Percentiles rank a stretch among this genome's conserved stretches.
Evolutionary conservation across 1,140 invertebrate species (phyloP).

Genomic region (Drosophila hydei): DNA sequence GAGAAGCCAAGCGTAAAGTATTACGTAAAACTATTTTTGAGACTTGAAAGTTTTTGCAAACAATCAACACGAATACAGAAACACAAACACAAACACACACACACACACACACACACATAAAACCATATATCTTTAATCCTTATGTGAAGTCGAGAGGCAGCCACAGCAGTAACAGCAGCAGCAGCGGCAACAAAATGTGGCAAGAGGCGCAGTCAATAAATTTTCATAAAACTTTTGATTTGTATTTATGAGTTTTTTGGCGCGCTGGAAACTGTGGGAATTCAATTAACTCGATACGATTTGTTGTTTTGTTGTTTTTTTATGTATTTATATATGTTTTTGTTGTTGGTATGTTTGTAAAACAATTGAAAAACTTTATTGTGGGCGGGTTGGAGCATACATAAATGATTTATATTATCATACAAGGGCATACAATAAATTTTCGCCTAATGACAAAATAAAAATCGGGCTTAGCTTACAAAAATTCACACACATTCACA

Average conservation of each 20-base stretch:
- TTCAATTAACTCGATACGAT: conserved; percentile 67
- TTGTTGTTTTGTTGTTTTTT: conserved; percentile 33
- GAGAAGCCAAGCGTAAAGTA: conserved; percentile 31
- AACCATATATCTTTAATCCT: conserved; percentile 19
- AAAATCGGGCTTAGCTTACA: conserved; percentile 62
- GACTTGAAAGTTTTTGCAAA: conserved; percentile 38
- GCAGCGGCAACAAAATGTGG: conserved; percentile 6
- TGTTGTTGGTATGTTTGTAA: conserved; percentile 58
- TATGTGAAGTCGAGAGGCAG: conserved; percentile 11
- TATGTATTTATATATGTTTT: conserved; percentile 1
- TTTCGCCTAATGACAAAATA: conserved; percentile 60
- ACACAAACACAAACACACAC: conserved; percentile 3
- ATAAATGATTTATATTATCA: conserved; percentile 68
- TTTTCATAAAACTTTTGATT: conserved; percentile 81
- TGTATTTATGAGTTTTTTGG: conserved; percentile 73
- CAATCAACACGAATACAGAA: conserved; percentile 26
- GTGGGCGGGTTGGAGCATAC: conserved; percentile 22
- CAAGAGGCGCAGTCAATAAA: conserved; percentile 64
- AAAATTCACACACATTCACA: conserved; percentile 29
- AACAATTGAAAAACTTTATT: conserved; percentile 79
- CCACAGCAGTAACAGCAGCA: conserved; percentile 1
- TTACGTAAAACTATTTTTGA: conserved; percentile 55
- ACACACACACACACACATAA: neutral
- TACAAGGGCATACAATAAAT: conserved; percentile 72
- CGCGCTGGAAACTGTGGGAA: conserved; percentile 42